Evolutionary conservation across 1,140 invertebrate genomes (phyloP), one percentile per base, ranked within the genome.

Genomic region (Apolygus lucorum): DNA sequence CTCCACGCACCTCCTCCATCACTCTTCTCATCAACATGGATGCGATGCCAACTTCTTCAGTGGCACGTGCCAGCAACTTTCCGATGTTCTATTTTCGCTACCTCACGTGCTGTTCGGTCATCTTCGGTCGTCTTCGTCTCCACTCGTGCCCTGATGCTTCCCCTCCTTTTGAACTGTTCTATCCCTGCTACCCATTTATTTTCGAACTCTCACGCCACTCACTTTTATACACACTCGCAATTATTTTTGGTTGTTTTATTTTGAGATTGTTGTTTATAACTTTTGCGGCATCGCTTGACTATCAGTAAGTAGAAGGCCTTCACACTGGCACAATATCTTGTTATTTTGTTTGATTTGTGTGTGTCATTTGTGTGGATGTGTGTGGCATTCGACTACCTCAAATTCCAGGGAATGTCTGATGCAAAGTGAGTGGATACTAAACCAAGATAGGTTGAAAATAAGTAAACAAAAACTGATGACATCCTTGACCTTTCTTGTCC

Each of bases 241-340:
- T 59, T 59, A 59, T 59, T 59, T 59, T 59, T 59, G 54, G 54
- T 59, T 59, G 54, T 24, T 59, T 59, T 59, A 59, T 59, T 59
- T 59, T 59, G 54, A 59, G 54, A 59, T 59, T 59, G 54, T 59
- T 59, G 54, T 59, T 59, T 59, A 59, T 59, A 59, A 59, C 54
- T 59, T 59, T 59, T 59, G 54, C 54, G 54, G 54, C 54, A 59
- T 59, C 54, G 54, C 54, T 22, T 21, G 54, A 59, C 54, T 59
- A 59, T 59, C 54, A 59, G 54, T 59, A 59, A 59, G 54, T 59
- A 17, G 54, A 59, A 59, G 54, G 54, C 54, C 54, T 59, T 59
- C 54, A 59, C 54, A 4, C 54, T 14, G 54, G 22, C 54, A 11
- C 54, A 59, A 59, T 59, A 59, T 59, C 11, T 59, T 59, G 8